These are phyloP conservation scores for Philaenus spumarius DNA, from an alignment of 1,140 invertebrate genomes.

Conservation along the genomic window DNA sequence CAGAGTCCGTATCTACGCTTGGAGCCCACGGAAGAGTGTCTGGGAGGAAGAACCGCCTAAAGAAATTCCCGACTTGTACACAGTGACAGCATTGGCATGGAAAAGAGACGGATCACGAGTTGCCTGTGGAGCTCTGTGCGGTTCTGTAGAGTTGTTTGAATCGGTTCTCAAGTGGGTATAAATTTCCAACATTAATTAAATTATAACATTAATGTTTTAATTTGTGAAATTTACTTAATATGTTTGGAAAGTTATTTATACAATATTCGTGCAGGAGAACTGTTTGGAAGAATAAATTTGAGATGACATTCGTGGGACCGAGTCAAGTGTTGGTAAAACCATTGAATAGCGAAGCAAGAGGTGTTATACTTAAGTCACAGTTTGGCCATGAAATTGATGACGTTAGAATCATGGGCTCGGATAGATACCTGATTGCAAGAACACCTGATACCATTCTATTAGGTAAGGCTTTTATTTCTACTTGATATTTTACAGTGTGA, in stretches of 20 bases:
- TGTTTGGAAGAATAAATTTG: slow-evolving; percentile 80
- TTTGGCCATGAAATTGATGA: slow-evolving; percentile 88
- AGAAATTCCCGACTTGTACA: slow-evolving; percentile 79
- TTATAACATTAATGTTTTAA: too few relatives aligned
- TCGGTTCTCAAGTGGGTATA: slow-evolving; percentile 66
- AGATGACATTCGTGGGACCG: slow-evolving; percentile 79
- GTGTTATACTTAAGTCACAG: slow-evolving; percentile 71
- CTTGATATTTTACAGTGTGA: too few relatives aligned
- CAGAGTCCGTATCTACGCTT: slow-evolving; percentile 74
- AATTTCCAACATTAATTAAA: too few relatives aligned
- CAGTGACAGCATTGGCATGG: slow-evolving; percentile 83
- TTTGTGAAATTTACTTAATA: too few relatives aligned
- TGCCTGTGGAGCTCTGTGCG: slow-evolving; percentile 69
- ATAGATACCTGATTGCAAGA: slow-evolving; percentile 83
- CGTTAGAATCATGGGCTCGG: slow-evolving; percentile 72
- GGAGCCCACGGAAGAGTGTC: slow-evolving; percentile 68
- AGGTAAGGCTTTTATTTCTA: slow-evolving; percentile 35
- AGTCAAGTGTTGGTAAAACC: slow-evolving; percentile 72
- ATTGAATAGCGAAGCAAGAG: slow-evolving; percentile 39
- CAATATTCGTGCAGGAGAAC: slow-evolving; percentile 50
- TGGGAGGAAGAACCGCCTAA: slow-evolving; percentile 75
- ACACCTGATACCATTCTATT: slow-evolving; percentile 86
- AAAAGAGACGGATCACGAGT: slow-evolving; percentile 81
- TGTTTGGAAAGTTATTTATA: too few relatives aligned
- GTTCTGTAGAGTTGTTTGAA: slow-evolving; percentile 78